Evolutionary conservation across 2,797 vertebrate species (phyloP).

Genomic region (Bryconaethiops microstoma): DNA sequence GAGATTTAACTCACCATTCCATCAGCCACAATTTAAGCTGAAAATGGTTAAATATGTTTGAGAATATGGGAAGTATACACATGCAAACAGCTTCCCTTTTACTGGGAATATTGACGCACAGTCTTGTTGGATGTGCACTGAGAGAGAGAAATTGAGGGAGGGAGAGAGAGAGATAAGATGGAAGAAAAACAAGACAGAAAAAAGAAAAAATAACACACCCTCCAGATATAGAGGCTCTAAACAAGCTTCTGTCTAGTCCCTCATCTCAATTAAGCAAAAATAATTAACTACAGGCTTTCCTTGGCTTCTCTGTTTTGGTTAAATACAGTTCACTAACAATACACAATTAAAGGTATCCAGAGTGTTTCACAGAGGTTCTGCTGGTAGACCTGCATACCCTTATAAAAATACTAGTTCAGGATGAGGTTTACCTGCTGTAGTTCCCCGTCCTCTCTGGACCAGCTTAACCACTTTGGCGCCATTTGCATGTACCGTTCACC

Average conservation of each 20-base stretch:
- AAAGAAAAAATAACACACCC: neutral
- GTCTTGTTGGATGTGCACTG: slow-evolving; percentile 20
- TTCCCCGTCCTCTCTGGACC: neutral
- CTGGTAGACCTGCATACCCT: neutral
- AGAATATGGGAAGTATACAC: slow-evolving; percentile 56
- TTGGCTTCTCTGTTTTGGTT: slow-evolving; percentile 17
- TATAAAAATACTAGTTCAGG: neutral
- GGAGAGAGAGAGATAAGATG: neutral
- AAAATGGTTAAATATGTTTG: slow-evolving; percentile 66
- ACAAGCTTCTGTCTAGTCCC: slow-evolving; percentile 17
- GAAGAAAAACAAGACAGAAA: neutral
- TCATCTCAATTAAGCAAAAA: slow-evolving; percentile 43
- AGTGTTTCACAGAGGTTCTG: neutral
- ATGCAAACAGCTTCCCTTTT: slow-evolving; percentile 40
- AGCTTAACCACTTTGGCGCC: neutral
- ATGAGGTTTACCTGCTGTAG: neutral
- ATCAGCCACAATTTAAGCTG: slow-evolving; percentile 70
- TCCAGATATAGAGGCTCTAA: slow-evolving; percentile 18
- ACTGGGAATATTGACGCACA: slow-evolving; percentile 35
- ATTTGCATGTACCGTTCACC: neutral
- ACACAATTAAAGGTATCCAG: neutral
- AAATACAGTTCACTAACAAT: neutral
- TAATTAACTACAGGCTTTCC: slow-evolving; percentile 16
- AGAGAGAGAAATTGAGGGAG: neutral
- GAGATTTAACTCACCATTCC: slow-evolving; percentile 65